These are phyloP conservation scores for Oreochromis grahami DNA, from an alignment of 2,797 vertebrate species.

Conservation along the genomic window DNA sequence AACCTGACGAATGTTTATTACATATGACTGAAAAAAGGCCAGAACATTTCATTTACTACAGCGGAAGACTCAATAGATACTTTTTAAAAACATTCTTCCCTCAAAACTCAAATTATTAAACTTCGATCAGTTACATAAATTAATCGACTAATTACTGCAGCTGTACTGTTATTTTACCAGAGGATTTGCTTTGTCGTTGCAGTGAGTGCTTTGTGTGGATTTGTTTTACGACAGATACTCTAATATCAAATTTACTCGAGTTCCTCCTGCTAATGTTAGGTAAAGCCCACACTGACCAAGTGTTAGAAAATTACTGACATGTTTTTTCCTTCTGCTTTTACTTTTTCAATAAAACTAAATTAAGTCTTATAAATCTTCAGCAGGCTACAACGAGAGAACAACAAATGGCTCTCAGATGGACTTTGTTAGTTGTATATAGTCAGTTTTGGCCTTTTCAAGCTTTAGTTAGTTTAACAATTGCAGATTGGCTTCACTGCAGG, in stretches of 20 bases:
- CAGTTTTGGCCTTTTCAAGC: neutral
- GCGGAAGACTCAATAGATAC: neutral
- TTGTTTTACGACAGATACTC: neutral
- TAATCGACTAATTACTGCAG: neutral
- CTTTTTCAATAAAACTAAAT: neutral
- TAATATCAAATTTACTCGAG: neutral
- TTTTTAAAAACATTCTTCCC: neutral
- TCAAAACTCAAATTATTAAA: neutral
- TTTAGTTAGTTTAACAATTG: neutral
- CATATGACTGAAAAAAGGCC: neutral
- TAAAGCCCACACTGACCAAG: neutral
- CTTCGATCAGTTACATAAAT: neutral
- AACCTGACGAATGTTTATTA: neutral
- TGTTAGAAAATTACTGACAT: neutral
- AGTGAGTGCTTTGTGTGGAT: accelerated
- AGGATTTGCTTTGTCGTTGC: neutral
- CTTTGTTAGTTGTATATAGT: neutral
- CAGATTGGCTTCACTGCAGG: neutral
- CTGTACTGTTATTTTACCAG: neutral
- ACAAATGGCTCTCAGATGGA: neutral
- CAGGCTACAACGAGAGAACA: neutral
- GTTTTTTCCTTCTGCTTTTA: neutral
- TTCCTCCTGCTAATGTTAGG: neutral
- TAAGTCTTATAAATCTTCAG: neutral
- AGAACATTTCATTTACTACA: neutral